Percentiles rank a stretch among this genome's conserved stretches.
phyloP scores from a whole-genome alignment of 2,113 vertebrate genomes.

The Prionailurus bengalensis region DNA sequence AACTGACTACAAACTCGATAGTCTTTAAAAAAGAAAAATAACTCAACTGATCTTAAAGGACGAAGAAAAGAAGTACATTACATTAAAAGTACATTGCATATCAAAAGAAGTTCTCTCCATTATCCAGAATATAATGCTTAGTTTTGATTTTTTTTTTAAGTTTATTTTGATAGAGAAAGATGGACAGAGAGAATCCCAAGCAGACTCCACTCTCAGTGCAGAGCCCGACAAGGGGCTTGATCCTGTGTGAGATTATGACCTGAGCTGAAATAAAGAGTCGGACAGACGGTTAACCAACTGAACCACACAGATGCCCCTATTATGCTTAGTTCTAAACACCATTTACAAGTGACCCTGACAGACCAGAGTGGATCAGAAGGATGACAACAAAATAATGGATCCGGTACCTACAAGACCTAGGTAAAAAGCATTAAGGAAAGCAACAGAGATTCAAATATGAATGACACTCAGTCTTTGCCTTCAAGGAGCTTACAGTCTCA shows the following conservation, averaged over 20 bases:
- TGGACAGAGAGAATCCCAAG: no score
- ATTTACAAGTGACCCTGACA: not conserved
- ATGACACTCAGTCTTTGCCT: not conserved
- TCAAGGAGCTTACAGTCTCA: not conserved
- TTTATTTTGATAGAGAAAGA: no score
- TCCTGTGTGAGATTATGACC: no score
- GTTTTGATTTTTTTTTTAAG: not conserved
- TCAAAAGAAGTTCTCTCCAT: not conserved
- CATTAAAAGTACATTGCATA: not conserved
- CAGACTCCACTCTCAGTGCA: no score
- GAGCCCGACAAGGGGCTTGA: no score
- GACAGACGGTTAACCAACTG: no score
- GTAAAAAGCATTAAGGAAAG: not conserved
- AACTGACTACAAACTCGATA: not conserved
- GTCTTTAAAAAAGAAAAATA: not conserved
- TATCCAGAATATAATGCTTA: not conserved
- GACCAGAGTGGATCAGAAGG: not conserved
- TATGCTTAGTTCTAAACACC: not conserved
- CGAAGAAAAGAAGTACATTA: not conserved
- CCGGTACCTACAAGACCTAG: not conserved
- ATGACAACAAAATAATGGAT: constrained; percentile 19
- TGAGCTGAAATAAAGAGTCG: no score
- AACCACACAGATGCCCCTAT: no score
- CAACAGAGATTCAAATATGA: not conserved
- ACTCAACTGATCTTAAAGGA: not conserved